Percentiles rank a stretch among this genome's conserved stretches.
Conservation (phyloP, 2,113 vertebrate genomes). For the Gavia stellata region DNA sequence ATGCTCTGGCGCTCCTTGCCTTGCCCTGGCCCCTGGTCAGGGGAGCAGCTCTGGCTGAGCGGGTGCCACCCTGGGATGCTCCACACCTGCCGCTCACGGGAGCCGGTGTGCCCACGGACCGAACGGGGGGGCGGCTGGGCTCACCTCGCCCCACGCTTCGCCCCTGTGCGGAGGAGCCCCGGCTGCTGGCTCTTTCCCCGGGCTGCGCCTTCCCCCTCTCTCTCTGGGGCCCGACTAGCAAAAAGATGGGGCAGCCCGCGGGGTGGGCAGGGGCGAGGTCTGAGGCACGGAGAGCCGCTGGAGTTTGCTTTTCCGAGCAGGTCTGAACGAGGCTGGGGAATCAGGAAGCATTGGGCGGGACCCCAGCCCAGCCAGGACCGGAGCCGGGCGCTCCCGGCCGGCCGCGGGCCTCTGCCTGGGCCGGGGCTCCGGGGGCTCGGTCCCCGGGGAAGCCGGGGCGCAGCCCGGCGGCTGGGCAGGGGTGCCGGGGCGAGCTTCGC, state of each 20-base stretch:
- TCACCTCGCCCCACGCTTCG: fast-evolving
- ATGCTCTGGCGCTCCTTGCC: neutral
- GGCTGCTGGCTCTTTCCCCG: neutral
- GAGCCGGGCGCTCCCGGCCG: neutral
- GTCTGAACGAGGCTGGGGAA: neutral
- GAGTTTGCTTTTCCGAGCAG: neutral
- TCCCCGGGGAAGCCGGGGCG: neutral
- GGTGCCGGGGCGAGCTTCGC: neutral
- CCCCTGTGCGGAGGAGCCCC: fast-evolving
- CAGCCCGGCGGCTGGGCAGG: too few species aligned
- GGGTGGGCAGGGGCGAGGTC: neutral
- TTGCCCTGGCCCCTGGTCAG: fast-evolving
- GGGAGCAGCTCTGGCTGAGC: neutral
- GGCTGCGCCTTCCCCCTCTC: neutral
- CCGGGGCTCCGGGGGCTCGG: too few species aligned
- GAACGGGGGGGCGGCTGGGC: neutral
- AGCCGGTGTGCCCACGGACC: neutral
- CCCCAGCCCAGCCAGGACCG: neutral
- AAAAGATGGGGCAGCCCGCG: neutral
- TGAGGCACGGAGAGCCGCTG: neutral
- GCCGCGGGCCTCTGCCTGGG: neutral
- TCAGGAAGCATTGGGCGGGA: neutral
- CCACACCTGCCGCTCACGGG: fast-evolving
- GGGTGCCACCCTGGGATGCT: neutral
- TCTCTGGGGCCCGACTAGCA: neutral